Base-by-base conservation (phyloP, 2,888 invertebrate genomes). In the Sclerodermus sp. region DNA sequence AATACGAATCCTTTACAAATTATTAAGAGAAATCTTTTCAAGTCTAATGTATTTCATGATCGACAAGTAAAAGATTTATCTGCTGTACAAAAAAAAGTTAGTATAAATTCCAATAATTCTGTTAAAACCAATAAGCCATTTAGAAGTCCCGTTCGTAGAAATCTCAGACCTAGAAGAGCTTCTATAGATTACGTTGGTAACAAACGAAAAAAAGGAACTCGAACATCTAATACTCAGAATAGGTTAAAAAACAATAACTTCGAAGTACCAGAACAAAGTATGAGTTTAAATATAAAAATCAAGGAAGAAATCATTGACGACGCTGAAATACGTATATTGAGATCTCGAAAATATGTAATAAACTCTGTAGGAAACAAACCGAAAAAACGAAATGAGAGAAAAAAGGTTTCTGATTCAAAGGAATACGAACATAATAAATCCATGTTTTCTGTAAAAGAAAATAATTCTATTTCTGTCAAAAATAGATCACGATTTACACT, bases 91-190 rank as follows among this genome's bases (percentile, higher is more conserved):
- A 5, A 23, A 23, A 23, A 8, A 23, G 8, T 8, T 23, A 8
- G 23, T 8, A 3, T 3, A 23, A 23, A 8, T 23, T 23, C 4
- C 8, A 8, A 23, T 23, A 23, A 23, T 23, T 23, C 23, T 3
- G 8, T 8, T 23, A 8, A 23, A 23, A 23, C 3, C 23, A 8
- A 23, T 23, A 23, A 23, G 8, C 1, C 30, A 36, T 53, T 9
- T 41, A 37, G 10, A 45, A 39, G 8, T 29, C 1, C 23, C 23
- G 32, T 53, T 6, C 46, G 51, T 16, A 49, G 50, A 3, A 67
- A 55, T 30, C 52, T 74, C 32, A 62, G 75, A 43, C 72, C 76
- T 5, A 59, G 75, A 30, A 73, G 62, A 15, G 44, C 44, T 34
- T 60, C 62, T 1, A 53, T 69, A 0, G 55, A 66, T 45, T 67